Base-by-base conservation (phyloP, 2,888 invertebrate species). In the Magallana nippona region DNA sequence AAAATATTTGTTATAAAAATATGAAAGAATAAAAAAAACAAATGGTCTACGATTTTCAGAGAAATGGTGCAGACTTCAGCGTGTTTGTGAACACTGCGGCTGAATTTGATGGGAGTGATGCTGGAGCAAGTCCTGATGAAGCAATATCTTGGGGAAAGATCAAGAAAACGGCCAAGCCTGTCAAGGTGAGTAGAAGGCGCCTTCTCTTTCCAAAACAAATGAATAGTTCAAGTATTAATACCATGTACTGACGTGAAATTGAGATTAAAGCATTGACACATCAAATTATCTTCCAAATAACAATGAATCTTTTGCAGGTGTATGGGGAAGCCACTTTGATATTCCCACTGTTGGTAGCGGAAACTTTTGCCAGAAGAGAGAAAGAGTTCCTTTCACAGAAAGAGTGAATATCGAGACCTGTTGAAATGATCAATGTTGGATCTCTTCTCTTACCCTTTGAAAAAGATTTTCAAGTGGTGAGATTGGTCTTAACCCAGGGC, bases 91-190 rank as follows among this genome's bases (percentile, higher is more conserved):
- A 99, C 94, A 99, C 99, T 0, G 97, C 97, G 0, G 96, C 97
- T 56, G 99, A 99, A 94, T 99, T 96, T 95, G 99, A 99, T 95
- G 99, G 95, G 0, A 98, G 98, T 93, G 99, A 99, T 94, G 97
- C 98, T 57, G 99, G 99, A 0, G 99, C 99, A 0, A 95, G 97
- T 84, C 99, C 99, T 0, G 99, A 99, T 95, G 99, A 99, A 95
- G 99, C 99, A 0, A 96, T 99, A 1, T 99, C 99, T 2, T 99
- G 99, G 99, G 99, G 99, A 0, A 99, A 99, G 95, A 98, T 99
- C 85, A 96, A 96, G 92, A 96, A 96, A 87, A 96, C 97, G 87
- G 98, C 98, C 0, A 96, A 95, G 55, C 98, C 99, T 0, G 97
- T 99, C 0, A 99, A 99, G 95, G 96, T 97, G 86, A 90, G 83